phyloP scores from a whole-genome alignment of 1,140 invertebrate species.

The Drosophila kikkawai region DNA sequence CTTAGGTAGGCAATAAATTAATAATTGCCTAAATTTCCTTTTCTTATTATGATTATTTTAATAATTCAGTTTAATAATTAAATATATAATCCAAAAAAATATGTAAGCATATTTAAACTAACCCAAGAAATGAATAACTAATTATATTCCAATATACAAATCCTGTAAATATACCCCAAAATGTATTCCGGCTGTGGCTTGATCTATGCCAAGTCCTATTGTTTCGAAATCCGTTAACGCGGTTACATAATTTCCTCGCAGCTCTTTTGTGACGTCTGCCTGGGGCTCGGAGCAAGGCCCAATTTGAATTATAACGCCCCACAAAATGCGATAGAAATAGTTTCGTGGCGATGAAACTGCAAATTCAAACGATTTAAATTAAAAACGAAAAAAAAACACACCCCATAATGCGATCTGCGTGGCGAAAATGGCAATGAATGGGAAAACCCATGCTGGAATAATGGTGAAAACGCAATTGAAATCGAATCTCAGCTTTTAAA shows the following conservation, averaged over 20 bases:
- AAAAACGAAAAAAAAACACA: background rate
- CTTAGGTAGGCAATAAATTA: too few species aligned
- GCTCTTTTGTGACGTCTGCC: background rate
- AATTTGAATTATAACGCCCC: background rate
- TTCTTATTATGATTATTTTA: too few species aligned
- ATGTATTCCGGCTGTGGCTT: background rate
- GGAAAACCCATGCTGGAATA: conserved; percentile 15
- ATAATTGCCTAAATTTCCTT: too few species aligned
- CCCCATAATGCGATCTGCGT: conserved; percentile 13
- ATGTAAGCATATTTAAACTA: too few species aligned
- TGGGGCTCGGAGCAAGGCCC: background rate
- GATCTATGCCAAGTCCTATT: background rate
- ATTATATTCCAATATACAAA: background rate
- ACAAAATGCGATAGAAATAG: conserved; percentile 2
- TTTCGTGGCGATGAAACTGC: background rate
- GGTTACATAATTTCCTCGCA: background rate
- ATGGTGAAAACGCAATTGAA: conserved; percentile 12
- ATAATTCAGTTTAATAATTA: background rate
- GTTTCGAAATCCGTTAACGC: background rate
- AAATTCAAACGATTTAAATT: conserved; percentile 16
- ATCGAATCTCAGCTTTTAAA: conserved; percentile 18
- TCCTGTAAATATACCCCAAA: background rate
- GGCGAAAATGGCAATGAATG: conserved; percentile 14
- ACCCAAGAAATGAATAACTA: background rate
- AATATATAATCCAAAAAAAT: background rate